Evolutionary conservation across 2,113 vertebrate genomes (phyloP), one percentile per base, ranked within the genome.

Genomic region (Perca fluviatilis): DNA sequence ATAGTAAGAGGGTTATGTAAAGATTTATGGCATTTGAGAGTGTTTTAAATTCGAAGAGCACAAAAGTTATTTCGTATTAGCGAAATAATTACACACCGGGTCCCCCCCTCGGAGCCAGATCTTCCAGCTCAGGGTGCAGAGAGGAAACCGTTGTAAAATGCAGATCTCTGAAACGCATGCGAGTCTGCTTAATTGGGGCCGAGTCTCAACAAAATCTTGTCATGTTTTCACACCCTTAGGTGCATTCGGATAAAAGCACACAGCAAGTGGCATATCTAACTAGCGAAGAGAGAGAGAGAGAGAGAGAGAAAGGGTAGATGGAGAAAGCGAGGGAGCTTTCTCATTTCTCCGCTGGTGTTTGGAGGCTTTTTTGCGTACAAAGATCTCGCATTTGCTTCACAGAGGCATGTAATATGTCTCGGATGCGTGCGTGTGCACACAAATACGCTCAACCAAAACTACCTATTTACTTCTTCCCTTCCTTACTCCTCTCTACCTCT

Each of bases 201-300:
- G 90, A 85, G 87, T 90, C 84, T 83, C 70, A 88, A 86, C 84
- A 82, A 87, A 90, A 93, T 89, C 85, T 74, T 84, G 89, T 90
- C 88, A 85, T 90, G 86, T 89, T 91, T 87, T 85, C 65, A 84
- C 82, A 85, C 80, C 93, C 89, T 88, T 40, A 88, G 88, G 84
- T 94, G 75, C 74, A 70, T 86, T 87, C 79, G 88, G 84, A 93
- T 91, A 85, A 90, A 93, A 91, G 85, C 75, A 83, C 67, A 79
- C 85, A 86, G 83, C 79, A 49, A 89, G 77, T 69, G 72, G 88
- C 84, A 77, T 54, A 67, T 82, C 77, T 74, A 78, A 81, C 67
- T 66, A 80, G 51, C 81, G 71, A 74, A 40, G 47, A 15, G 51
- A 70, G 40, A 65, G 47, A 33, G 2, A 19, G 49, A 47, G 63